Evolutionary conservation across 2,888 invertebrate species (phyloP).

Genomic region (Rhimphoctona megacephalus): DNA sequence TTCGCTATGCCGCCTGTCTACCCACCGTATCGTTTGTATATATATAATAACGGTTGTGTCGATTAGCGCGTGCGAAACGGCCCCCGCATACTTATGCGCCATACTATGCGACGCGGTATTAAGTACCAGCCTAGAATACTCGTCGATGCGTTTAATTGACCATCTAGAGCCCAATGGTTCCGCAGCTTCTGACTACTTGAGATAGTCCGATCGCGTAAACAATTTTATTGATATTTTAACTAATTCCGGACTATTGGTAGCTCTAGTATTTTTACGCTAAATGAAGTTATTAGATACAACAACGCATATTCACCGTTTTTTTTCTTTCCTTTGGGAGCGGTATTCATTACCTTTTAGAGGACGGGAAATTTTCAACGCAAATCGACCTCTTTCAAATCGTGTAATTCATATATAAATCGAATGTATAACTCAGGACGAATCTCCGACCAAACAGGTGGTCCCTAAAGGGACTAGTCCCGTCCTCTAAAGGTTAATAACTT

Average conservation of each 20-base stretch:
- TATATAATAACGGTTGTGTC: conserved; percentile 63
- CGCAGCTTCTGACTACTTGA: background rate
- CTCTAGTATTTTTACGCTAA: background rate
- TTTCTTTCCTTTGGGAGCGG: background rate
- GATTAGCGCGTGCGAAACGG: conserved; percentile 68
- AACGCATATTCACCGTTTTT: background rate
- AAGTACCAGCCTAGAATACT: conserved; percentile 15
- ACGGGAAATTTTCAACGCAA: no score
- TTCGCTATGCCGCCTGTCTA: conserved; percentile 27
- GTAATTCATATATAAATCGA: no score
- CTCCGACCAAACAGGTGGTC: no score
- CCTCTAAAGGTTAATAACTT: no score
- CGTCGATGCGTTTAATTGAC: conserved; percentile 56
- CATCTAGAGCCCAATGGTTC: conserved; percentile 35
- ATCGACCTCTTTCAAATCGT: no score
- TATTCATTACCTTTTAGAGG: no score
- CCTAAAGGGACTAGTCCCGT: no score
- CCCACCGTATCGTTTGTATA: conserved; percentile 11
- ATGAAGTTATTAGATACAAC: background rate
- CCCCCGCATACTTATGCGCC: conserved; percentile 48
- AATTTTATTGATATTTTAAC: background rate
- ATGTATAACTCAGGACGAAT: no score
- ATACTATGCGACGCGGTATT: conserved; percentile 6
- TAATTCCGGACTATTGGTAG: background rate
- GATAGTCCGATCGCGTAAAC: background rate